Base-by-base conservation (phyloP, 2,888 invertebrate species). In the Tetanocera ferruginea region DNA sequence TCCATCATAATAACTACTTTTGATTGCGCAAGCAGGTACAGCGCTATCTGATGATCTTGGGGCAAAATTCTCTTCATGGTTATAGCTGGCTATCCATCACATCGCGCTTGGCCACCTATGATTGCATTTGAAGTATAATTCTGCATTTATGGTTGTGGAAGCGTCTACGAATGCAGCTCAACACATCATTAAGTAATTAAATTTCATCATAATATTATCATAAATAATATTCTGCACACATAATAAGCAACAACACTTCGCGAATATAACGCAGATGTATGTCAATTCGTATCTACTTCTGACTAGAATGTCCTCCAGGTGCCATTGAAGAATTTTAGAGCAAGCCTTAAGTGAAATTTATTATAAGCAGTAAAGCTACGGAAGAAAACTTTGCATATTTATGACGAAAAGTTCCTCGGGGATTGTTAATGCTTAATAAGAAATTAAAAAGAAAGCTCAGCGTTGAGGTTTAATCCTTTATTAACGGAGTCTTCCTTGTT, bases 351-450 rank as follows among this genome's bases (percentile, higher is more conserved):
- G 67, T 67, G 43, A 23, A 67, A 67, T 67, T 67, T 67, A 67
- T 67, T 19, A 37, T 19, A 19, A 11, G 23, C 67, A 23, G 57
- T 25, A 9, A 8, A 60, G 11, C 57, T 14, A 25, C 9, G 57
- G 28, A 1, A 14, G 14, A 25, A 60, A 60, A 60, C 19, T 67
- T 67, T 67, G 67, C 67, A 67, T 43, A 37, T 37, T 37, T 67
- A 19, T 37, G 14, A 8, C 19, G 31, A 55, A 67, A 37, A 67
- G 37, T 67, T 67, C 43, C 67, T 67, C 43, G 67, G 67, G 67
- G 43, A 67, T 67, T 67, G 67, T 67, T 43, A 67, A 43, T 67
- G 43, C 67, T 67, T 67, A 34, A 67, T 67, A 67, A 67, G 67
- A 67, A 67, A 67, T 67, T 67, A 67, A 23, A 37, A 34, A 9